phyloP scores from a whole-genome alignment of 1,140 invertebrate genomes.

The Drosophila baimaii region DNA sequence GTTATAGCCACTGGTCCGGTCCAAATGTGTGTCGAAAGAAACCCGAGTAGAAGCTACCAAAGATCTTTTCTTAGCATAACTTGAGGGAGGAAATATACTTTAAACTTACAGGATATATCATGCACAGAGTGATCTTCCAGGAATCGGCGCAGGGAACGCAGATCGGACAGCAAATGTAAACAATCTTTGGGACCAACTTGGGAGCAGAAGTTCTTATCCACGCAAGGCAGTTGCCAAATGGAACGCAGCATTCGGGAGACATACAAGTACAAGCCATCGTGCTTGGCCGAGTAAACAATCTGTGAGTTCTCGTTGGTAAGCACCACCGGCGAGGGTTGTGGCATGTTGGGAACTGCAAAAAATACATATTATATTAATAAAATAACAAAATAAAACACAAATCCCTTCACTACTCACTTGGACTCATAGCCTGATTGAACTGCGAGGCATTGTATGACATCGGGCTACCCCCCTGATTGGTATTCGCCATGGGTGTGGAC shows the following conservation, averaged over 20 bases:
- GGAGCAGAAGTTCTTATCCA: slow-evolving; percentile 85
- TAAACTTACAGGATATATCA: slow-evolving; percentile 66
- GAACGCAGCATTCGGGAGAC: slow-evolving; percentile 93
- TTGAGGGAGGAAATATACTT: background rate
- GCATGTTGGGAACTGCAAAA: slow-evolving; percentile 58
- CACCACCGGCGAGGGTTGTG: slow-evolving; percentile 65
- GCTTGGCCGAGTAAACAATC: slow-evolving; percentile 88
- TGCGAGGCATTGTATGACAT: slow-evolving; percentile 22
- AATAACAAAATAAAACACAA: no score
- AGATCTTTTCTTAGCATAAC: background rate
- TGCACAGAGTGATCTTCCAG: slow-evolving; percentile 84
- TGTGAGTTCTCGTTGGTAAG: slow-evolving; percentile 49
- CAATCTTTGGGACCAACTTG: slow-evolving; percentile 85
- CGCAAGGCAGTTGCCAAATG: slow-evolving; percentile 91
- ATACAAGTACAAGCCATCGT: slow-evolving; percentile 96
- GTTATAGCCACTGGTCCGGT: slow-evolving; percentile 79
- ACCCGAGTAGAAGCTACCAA: slow-evolving; percentile 40
- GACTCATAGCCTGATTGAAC: slow-evolving; percentile 66
- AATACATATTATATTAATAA: background rate
- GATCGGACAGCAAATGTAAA: slow-evolving; percentile 84
- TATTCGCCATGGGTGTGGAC: slow-evolving; percentile 79
- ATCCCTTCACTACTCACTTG: slow-evolving; percentile 51
- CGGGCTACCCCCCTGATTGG: slow-evolving; percentile 2
- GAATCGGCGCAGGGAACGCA: slow-evolving; percentile 85
- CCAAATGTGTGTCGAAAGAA: slow-evolving; percentile 61